Base-by-base conservation (phyloP, 2,113 vertebrate species). In the Heterotilapia buettikoferi region DNA sequence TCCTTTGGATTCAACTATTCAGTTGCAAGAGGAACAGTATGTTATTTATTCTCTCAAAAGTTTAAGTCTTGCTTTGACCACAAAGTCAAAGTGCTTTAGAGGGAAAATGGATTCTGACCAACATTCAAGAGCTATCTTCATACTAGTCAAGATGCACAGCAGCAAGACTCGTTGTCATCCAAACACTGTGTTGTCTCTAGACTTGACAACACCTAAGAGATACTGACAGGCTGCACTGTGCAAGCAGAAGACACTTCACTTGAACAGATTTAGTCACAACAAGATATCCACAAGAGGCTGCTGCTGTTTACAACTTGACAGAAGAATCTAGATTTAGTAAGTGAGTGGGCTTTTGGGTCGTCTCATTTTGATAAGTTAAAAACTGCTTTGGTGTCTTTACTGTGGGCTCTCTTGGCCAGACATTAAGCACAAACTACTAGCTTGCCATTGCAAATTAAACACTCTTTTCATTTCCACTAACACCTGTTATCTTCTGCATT, bases 131-230 rank as follows among this genome's bases (percentile, higher is more conserved):
- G 31, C 54, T 79, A 66, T 59, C 13, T 45, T 87, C 57, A 26
- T 36, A 38, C 26, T 33, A 78, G 73, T 78, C 73, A 50, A 52
- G 73, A 52, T 33, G 50, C 76, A 79, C 24, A 8, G 16, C 86
- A 87, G 82, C 82, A 61, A 84, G 80, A 80, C 63, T 83, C 2
- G 78, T 87, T 90, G 83, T 86, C 85, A 83, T 85, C 40, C 36
- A 3, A 71, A 76, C 53, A 29, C 43, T 76, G 73, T 85, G 24
- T 52, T 85, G 24, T 59, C 68, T 78, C 47, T 6, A 43, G 24
- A 84, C 66, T 50, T 89, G 86, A 90, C 57, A 89, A 80, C 33
- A 87, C 19, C 47, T 43, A 29, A 84, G 43, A 86, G 53, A 86
- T 76, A 68, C 82, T 86, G 86, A 90, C 31, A 24, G 86, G 66